Percentiles rank a stretch among this genome's conserved stretches.
phyloP scores from a whole-genome alignment of 2,113 vertebrate species.

The Rhinichthys klamathensis region DNA sequence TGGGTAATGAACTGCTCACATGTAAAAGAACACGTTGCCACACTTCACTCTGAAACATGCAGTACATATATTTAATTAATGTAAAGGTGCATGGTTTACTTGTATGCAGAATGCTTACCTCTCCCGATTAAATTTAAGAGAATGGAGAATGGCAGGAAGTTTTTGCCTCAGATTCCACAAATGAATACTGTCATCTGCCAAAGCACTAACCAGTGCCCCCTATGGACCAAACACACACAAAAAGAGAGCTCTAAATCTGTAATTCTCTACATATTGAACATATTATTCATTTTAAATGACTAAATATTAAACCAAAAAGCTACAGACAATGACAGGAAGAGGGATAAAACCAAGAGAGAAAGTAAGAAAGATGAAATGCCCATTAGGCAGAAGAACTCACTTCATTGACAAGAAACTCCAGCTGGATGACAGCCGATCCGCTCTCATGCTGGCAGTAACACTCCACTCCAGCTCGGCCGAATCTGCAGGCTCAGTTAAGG shows the following conservation, averaged over 20 bases:
- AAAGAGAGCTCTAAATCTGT: not conserved
- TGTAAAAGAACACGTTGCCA: too few species aligned
- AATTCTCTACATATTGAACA: not conserved
- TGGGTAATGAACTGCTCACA: too few species aligned
- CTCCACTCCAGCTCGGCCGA: constrained; percentile 94
- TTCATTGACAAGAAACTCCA: constrained; percentile 99
- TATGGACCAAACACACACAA: constrained; percentile 58
- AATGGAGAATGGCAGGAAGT: constrained; percentile 94
- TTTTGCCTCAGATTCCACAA: constrained; percentile 99
- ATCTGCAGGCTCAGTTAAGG: constrained; percentile 87
- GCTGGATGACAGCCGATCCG: constrained; percentile 92
- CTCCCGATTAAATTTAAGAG: constrained; percentile 96
- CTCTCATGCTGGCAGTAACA: constrained; percentile 98
- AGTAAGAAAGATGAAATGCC: not conserved
- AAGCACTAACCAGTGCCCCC: constrained; percentile 99
- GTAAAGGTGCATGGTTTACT: not conserved
- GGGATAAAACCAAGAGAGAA: not conserved
- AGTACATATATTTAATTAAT: not conserved
- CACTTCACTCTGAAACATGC: too few species aligned
- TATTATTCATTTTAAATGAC: not conserved
- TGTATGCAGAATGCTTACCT: constrained; percentile 75
- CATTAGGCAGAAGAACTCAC: constrained; percentile 72
- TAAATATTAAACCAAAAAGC: not conserved
- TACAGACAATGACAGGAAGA: not conserved
- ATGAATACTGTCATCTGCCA: constrained; percentile 97